phyloP scores from a whole-genome alignment of 1,140 invertebrate genomes.

The Steinernema khuongi region DNA sequence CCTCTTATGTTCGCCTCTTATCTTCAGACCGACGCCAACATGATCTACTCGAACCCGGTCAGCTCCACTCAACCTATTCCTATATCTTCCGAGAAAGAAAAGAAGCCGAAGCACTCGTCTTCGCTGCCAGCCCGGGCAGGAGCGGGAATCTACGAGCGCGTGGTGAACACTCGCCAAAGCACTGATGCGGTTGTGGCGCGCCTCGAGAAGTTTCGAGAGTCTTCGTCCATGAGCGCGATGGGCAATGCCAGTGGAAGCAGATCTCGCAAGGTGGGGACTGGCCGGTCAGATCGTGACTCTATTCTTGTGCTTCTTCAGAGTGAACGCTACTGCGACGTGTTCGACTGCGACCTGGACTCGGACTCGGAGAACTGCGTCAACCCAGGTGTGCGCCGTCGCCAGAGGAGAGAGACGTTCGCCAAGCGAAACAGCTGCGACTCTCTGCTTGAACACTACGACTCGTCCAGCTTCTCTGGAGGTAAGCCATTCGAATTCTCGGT shows the following conservation, averaged over 20 bases:
- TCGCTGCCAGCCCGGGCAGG: background rate
- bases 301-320: background rate
- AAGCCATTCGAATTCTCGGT: background rate
- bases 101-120: too few species aligned
- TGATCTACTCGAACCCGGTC: conserved; percentile 12
- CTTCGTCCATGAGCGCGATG: background rate
- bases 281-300: background rate
- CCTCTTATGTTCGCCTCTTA: background rate
- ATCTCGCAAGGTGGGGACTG: background rate
- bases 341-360: conserved; percentile 1
- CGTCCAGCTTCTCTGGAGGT: background rate
- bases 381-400: background rate
- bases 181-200: background rate
- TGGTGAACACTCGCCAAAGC: background rate
- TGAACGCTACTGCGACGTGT: background rate
- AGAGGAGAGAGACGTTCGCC: conserved; percentile 6
- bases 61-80: background rate
- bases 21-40: background rate
- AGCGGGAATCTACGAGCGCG: background rate
- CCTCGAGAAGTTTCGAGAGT: background rate
- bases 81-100: too few species aligned
- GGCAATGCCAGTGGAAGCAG: background rate
- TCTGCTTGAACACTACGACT: conserved; percentile 3
- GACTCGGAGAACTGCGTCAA: background rate
- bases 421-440: background rate